These are phyloP conservation scores for Ips nitidus DNA, from an alignment of 1,140 invertebrate genomes.

Conservation along the genomic window DNA sequence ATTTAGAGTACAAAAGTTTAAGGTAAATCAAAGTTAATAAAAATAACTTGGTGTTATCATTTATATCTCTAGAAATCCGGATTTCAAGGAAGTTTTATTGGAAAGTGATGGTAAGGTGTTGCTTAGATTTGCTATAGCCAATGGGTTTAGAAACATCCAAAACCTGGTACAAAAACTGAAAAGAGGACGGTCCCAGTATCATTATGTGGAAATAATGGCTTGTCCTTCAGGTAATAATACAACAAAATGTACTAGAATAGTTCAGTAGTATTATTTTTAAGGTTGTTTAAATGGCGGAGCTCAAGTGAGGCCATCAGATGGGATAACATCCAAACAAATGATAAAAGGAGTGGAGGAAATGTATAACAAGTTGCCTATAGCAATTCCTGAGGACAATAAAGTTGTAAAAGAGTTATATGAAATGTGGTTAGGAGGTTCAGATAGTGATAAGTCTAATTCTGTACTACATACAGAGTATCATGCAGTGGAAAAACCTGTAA, in stretches of 20 bases:
- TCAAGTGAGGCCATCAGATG: conserved; percentile 74
- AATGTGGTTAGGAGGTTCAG: conserved; percentile 69
- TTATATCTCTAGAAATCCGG: conserved; percentile 72
- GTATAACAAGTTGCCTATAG: conserved; percentile 66
- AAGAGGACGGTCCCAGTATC: conserved; percentile 81
- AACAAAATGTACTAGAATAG: not conserved
- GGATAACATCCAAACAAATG: conserved; percentile 69
- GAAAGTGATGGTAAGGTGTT: conserved; percentile 72
- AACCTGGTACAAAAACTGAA: conserved; percentile 98
- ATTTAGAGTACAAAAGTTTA: conserved; percentile 73
- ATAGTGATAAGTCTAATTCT: conserved; percentile 66
- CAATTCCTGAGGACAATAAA: conserved; percentile 59
- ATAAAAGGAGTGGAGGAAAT: conserved; percentile 67
- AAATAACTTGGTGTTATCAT: not conserved
- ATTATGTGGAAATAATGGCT: conserved; percentile 98
- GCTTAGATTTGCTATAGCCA: conserved; percentile 88
- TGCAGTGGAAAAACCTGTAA: conserved; percentile 81
- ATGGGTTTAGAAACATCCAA: conserved; percentile 98
- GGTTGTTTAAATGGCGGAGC: conserved; percentile 97
- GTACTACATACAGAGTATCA: conserved; percentile 84
- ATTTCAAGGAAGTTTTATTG: conserved; percentile 82
- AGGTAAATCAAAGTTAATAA: conserved; percentile 53
- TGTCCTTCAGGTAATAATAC: conserved; percentile 84
- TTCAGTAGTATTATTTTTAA: conserved; percentile 46
- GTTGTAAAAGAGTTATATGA: conserved; percentile 64